Percentiles rank a stretch among this genome's conserved stretches.
Conservation (phyloP, 1,140 invertebrate genomes). For the Drosophila insularis region DNA sequence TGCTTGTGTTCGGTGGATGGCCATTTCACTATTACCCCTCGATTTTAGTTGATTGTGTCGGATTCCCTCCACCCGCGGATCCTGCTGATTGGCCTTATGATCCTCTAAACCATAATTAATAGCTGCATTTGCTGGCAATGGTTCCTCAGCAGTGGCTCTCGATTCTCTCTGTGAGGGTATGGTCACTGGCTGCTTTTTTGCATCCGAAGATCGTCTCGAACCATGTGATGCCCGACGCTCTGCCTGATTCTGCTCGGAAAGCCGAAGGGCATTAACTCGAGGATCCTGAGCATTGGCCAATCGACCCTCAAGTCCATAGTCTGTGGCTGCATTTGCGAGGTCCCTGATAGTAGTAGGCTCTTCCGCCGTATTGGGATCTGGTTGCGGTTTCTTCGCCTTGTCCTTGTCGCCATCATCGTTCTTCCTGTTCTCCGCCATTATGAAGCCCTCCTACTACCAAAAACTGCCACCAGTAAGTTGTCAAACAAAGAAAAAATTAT, state of each 20-base stretch:
- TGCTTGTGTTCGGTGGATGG: neutral
- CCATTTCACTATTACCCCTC: slow-evolving; percentile 1
- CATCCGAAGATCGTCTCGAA: neutral
- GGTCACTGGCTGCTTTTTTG: neutral
- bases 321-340: slow-evolving; percentile 43
- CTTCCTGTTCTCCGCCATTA: slow-evolving; percentile 30
- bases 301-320: slow-evolving; percentile 52
- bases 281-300: slow-evolving; percentile 50
- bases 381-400: neutral
- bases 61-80: slow-evolving; percentile 20
- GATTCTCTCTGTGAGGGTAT: neutral
- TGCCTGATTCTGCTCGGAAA: slow-evolving; percentile 1
- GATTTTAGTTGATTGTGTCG: neutral
- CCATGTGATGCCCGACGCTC: slow-evolving; percentile 18
- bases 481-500: slow-evolving; percentile 18
- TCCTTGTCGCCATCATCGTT: neutral
- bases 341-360: neutral
- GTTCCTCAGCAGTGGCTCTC: neutral
- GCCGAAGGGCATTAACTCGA: slow-evolving; percentile 34
- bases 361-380: neutral
- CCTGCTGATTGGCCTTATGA: slow-evolving; percentile 7
- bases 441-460: slow-evolving; percentile 8
- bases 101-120: slow-evolving; percentile 28
- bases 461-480: slow-evolving; percentile 43
- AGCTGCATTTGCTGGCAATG: slow-evolving; percentile 22